Evolutionary conservation across 2,797 vertebrate genomes (phyloP).

Genomic region (Malacoraja senta): DNA sequence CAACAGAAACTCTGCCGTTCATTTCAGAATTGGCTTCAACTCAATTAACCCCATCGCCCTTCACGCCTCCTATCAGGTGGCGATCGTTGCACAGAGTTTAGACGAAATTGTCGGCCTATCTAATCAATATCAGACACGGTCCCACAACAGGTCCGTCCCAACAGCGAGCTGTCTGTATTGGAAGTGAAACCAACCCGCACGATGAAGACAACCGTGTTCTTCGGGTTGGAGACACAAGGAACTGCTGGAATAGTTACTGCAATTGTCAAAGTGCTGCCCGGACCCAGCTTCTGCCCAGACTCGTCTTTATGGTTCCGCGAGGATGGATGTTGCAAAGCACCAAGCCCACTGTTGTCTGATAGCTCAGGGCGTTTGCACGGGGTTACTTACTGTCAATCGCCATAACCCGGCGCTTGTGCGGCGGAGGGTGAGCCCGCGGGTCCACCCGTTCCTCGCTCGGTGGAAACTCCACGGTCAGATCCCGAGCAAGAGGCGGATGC

Average conservation of each 20-base stretch:
- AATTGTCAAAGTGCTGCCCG: constrained; percentile 9
- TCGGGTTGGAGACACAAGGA: neutral
- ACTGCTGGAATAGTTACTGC: neutral
- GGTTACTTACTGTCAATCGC: constrained; percentile 27
- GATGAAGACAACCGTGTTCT: neutral
- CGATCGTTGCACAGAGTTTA: neutral
- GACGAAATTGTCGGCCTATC: neutral
- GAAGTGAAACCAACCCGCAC: neutral
- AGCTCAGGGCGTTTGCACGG: too few relatives aligned
- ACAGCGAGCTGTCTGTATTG: neutral
- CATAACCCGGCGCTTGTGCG: neutral
- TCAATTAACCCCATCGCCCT: neutral
- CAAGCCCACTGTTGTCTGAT: neutral
- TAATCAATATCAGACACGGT: neutral
- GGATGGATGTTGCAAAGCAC: neutral
- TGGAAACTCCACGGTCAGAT: neutral
- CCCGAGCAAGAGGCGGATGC: neutral
- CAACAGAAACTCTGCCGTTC: neutral
- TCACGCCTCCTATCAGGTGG: neutral
- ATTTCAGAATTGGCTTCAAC: neutral
- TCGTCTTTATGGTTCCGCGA: neutral
- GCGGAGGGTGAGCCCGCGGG: neutral
- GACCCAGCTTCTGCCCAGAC: neutral
- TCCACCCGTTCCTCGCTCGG: neutral
- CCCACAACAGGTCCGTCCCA: neutral